Evolutionary conservation across 2,797 vertebrate genomes (phyloP).

Genomic region (Sebastes aleutianus): DNA sequence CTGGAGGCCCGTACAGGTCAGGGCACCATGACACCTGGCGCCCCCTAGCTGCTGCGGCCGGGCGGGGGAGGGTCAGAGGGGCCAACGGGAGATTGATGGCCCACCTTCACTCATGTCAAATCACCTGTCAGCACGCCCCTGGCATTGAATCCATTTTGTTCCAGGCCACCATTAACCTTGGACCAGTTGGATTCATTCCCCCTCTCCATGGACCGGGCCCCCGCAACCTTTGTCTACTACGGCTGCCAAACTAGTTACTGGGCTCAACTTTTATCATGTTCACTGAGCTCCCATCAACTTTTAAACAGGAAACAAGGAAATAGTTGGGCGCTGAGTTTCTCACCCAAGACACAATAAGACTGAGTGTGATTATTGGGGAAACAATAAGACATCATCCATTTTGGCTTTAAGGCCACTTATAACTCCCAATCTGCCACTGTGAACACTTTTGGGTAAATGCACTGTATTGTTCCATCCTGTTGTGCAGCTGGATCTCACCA

Average conservation of each 20-base stretch:
- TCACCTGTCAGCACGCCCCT: conserved; percentile 93
- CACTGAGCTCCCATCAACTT: conserved; percentile 50
- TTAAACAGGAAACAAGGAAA: conserved; percentile 44
- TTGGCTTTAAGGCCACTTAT: neutral
- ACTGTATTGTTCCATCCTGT: conserved; percentile 26
- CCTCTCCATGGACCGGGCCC: conserved; percentile 68
- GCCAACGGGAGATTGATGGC: conserved; percentile 91
- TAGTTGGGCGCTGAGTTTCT: neutral
- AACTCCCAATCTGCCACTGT: neutral
- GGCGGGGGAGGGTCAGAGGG: conserved; percentile 64
- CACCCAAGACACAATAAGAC: neutral
- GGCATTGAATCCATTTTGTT: conserved; percentile 97
- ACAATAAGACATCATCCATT: conserved; percentile 9
- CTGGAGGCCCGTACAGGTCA: conserved; percentile 71
- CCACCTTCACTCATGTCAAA: conserved; percentile 92
- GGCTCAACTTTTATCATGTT: conserved; percentile 67
- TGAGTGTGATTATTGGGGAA: neutral
- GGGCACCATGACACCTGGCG: conserved; percentile 66
- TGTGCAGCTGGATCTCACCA: conserved; percentile 18
- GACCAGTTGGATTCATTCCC: conserved; percentile 95
- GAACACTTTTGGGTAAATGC: conserved; percentile 14
- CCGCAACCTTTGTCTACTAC: conserved; percentile 76
- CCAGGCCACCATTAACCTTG: conserved; percentile 98
- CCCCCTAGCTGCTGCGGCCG: conserved; percentile 65
- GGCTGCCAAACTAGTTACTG: conserved; percentile 68